Conservation (phyloP, 2,113 vertebrate species). For the Siphamia tubifer region DNA sequence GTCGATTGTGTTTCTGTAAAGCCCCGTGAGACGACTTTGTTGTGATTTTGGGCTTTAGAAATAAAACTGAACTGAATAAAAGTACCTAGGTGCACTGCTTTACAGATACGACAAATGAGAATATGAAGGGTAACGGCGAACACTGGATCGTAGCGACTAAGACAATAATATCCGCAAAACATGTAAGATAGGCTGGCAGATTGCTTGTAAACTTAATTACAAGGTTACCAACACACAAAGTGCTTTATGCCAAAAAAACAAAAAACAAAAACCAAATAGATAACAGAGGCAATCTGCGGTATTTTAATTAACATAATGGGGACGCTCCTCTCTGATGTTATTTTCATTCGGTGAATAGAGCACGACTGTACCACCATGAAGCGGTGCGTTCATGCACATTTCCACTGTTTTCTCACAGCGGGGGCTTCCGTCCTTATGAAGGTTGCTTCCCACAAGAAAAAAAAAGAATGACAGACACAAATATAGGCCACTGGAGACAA, state of each 20-base stretch:
- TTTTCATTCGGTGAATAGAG: neutral
- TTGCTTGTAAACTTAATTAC: neutral
- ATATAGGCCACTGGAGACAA: neutral
- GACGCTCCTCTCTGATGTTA: too few relatives aligned
- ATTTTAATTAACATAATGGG: neutral
- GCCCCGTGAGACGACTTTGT: too few relatives aligned
- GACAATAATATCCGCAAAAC: neutral
- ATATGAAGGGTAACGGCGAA: neutral
- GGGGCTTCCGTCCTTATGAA: neutral
- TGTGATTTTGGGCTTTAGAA: too few relatives aligned
- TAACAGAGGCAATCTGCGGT: neutral
- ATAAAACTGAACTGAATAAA: too few relatives aligned
- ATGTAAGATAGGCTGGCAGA: neutral
- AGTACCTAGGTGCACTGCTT: neutral
- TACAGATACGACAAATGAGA: neutral
- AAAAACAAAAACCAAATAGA: neutral
- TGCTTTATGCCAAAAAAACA: neutral
- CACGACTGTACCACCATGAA: neutral
- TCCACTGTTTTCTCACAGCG: neutral
- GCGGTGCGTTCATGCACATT: neutral
- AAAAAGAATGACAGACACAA: neutral
- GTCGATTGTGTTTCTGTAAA: too few relatives aligned
- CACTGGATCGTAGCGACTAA: neutral
- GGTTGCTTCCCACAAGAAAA: neutral
- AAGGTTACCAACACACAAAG: neutral